Conservation (phyloP, 2,113 vertebrate species). For the Sphaerodactylus townsendi region DNA sequence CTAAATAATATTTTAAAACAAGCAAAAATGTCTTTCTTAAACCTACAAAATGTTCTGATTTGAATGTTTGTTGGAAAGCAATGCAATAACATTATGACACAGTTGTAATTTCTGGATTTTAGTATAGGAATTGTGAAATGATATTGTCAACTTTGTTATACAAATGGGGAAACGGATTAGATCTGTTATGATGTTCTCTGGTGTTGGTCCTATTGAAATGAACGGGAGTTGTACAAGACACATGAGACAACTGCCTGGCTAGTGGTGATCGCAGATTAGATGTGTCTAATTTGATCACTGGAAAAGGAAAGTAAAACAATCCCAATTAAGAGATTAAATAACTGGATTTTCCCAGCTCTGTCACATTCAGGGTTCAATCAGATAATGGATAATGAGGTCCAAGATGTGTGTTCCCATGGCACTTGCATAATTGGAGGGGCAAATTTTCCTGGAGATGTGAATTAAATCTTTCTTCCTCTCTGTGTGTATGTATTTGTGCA, state of each 20-base stretch:
- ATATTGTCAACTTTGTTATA: too few relatives aligned
- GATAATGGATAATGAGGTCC: too few relatives aligned
- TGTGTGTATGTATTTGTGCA: too few relatives aligned
- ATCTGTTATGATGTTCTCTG: background rate
- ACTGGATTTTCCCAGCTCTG: too few relatives aligned
- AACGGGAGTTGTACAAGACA: background rate
- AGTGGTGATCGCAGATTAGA: background rate
- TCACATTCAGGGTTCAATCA: too few relatives aligned
- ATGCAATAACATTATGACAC: background rate
- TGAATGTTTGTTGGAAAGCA: fast-evolving
- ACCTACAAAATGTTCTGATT: background rate
- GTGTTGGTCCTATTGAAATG: background rate
- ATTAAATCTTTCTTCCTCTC: too few relatives aligned
- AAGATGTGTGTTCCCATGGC: too few relatives aligned
- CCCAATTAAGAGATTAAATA: background rate
- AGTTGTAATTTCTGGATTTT: background rate
- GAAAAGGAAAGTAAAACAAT: background rate
- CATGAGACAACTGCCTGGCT: too few relatives aligned
- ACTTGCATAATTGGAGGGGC: too few relatives aligned
- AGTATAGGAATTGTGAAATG: too few relatives aligned
- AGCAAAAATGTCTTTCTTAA: background rate
- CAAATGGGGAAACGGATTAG: background rate
- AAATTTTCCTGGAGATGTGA: too few relatives aligned
- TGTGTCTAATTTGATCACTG: background rate
- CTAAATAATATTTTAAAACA: background rate